A percentile compares a stretch with the other conserved stretches of the same genome.
Conservation (phyloP, 2,888 invertebrate genomes). For the Leucoptera coffeella region DNA sequence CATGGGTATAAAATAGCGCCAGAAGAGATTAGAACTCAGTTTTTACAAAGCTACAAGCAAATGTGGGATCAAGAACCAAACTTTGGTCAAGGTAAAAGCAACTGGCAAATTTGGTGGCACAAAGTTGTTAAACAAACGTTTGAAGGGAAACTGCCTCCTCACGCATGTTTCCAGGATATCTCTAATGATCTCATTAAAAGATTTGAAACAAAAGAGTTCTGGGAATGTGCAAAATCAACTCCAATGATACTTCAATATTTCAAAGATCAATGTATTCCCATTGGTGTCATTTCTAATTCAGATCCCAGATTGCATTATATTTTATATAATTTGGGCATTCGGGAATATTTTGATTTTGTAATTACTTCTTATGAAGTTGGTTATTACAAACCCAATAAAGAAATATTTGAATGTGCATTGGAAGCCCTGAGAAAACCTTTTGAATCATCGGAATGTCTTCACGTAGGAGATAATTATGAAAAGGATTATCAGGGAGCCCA, state of each 20-base stretch:
- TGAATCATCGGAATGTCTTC: slow-evolving; percentile 61
- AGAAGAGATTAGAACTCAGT: slow-evolving; percentile 52
- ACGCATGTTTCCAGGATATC: slow-evolving; percentile 21
- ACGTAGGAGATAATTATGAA: slow-evolving; percentile 73
- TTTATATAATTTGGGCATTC: slow-evolving; percentile 59
- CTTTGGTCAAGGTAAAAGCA: slow-evolving; percentile 66
- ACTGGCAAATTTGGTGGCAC: slow-evolving; percentile 82
- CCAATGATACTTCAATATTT: slow-evolving; percentile 59
- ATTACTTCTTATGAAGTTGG: slow-evolving; percentile 71
- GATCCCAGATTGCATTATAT: slow-evolving; percentile 73
- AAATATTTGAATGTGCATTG: slow-evolving; percentile 65
- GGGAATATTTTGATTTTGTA: slow-evolving; percentile 72
- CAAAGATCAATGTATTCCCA: slow-evolving; percentile 22
- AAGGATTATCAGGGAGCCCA: slow-evolving; percentile 76
- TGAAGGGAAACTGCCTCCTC: slow-evolving; percentile 30
- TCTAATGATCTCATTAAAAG: slow-evolving; percentile 59
- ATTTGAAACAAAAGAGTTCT: slow-evolving; percentile 66
- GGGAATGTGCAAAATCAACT: slow-evolving; percentile 62
- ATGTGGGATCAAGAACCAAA: slow-evolving; percentile 70
- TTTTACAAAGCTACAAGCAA: slow-evolving; percentile 57
- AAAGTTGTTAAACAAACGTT: slow-evolving; percentile 62
- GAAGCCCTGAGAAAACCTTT: slow-evolving; percentile 26
- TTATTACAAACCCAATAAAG: slow-evolving; percentile 66
- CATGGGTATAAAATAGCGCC: slow-evolving; percentile 60
- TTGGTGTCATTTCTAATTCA: slow-evolving; percentile 85